A percentile compares a stretch with the other conserved stretches of the same genome.
These are phyloP conservation scores for Progne subis DNA, from an alignment of 2,113 vertebrate genomes.

Conservation along the genomic window DNA sequence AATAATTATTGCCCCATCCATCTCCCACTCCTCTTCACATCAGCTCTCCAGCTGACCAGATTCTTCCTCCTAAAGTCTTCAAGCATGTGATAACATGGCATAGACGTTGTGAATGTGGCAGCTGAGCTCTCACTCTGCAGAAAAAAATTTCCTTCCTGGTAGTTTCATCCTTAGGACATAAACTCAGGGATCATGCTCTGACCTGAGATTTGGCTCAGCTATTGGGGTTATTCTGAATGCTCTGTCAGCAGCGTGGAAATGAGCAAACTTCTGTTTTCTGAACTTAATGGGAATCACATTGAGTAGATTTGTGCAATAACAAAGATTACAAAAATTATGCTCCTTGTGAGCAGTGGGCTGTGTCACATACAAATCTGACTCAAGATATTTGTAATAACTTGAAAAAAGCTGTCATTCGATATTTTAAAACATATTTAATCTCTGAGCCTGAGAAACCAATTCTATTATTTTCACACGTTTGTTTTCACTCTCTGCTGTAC, in stretches of 20 bases:
- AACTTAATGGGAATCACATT: not conserved
- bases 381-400: not conserved
- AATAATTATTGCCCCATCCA: not conserved
- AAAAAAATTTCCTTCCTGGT: not conserved
- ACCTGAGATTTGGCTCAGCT: not conserved
- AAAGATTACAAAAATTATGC: not conserved
- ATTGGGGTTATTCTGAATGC: not conserved
- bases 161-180: not conserved
- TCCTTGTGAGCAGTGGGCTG: not conserved
- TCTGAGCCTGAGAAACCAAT: not conserved
- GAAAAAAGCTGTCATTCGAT: not conserved
- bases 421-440: conserved; percentile 24
- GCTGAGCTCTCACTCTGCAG: not conserved
- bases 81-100: not conserved
- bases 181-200: not conserved
- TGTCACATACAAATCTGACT: not conserved
- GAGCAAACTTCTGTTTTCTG: not conserved
- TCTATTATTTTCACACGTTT: not conserved
- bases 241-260: not conserved
- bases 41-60: not conserved
- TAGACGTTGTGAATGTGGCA: not conserved
- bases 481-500: not conserved
- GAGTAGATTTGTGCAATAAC: not conserved
- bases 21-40: not conserved
- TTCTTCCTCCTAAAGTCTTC: not conserved